phyloP scores from a whole-genome alignment of 2,113 vertebrate genomes.

The Ceyx cyanopectus region DNA sequence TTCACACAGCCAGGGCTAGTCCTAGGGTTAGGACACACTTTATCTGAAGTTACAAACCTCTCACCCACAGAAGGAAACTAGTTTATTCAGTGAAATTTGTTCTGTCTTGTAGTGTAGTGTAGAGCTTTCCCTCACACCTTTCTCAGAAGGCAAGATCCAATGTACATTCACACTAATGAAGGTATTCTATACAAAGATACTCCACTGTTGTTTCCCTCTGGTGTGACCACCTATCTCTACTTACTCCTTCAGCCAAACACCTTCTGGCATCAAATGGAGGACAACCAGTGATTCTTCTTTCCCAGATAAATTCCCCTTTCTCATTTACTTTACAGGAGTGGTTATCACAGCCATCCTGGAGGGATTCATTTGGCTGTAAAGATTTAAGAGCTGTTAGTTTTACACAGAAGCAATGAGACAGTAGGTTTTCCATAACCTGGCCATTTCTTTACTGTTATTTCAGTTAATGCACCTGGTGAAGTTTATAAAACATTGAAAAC shows the following conservation, averaged over 20 bases:
- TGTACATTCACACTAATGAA: background rate
- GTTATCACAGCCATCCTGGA: conserved; percentile 85
- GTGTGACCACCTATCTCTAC: background rate
- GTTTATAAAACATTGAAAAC: background rate
- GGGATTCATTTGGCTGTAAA: conserved; percentile 83
- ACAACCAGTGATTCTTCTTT: conserved; percentile 85
- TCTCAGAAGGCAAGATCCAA: background rate
- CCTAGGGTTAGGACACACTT: background rate
- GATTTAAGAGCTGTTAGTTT: conserved; percentile 9
- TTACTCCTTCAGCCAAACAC: conserved; percentile 89
- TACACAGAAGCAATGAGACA: background rate
- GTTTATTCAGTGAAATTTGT: background rate
- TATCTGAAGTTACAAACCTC: background rate
- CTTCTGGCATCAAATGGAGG: conserved; percentile 82
- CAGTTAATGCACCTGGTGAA: background rate
- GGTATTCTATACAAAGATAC: background rate
- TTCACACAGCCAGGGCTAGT: background rate
- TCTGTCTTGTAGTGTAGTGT: background rate
- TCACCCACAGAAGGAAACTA: background rate
- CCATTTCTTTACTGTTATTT: background rate
- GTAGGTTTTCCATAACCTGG: background rate
- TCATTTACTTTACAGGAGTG: conserved; percentile 84
- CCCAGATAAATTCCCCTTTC: conserved; percentile 85
- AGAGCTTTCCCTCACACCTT: background rate
- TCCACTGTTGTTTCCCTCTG: background rate